Evolutionary conservation across 2,888 invertebrate genomes (phyloP), one percentile per base, ranked within the genome.

Genomic region (Pteria penguin): DNA sequence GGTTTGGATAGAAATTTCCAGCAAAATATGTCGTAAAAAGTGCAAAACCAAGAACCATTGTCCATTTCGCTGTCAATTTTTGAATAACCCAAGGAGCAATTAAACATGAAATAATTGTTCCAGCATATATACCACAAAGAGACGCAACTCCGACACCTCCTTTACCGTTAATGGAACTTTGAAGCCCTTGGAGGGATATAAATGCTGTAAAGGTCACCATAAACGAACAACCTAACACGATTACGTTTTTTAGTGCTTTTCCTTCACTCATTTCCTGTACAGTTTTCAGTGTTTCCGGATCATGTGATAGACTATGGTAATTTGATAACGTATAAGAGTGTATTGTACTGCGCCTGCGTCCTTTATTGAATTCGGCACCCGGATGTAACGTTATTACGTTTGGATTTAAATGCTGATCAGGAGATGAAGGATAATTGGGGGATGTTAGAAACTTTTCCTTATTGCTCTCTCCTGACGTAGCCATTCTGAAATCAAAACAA

Each of bases 151-250:
- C 90, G 4, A 88, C 78, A 1, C 89, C 90, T 2, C 84, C 84
- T 58, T 86, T 82, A 0, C 87, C 83, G 80, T 90, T 86, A 68
- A 90, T 81, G 27, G 88, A 86, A 79, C 90, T 90, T 77, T 90
- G 90, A 5, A 91, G 76, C 54, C 89, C 88, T 70, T 90, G 87
- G 4, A 90, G 79, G 0, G 90, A 90, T 4, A 90, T 86, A 78
- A 91, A 90, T 4, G 89, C 90, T 2, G 90, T 90, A 72, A 88
- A 88, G 26, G 89, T 86, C 31, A 91, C 87, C 89, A 90, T 90
- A 80, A 90, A 90, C 14, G 90, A 88, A 11, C 88, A 14, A 61
- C 89, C 87, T 27, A 90, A 82, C 4, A 89, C 89, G 11, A 89
- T 71, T 4, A 90, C 84, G 74, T 90, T 91, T 80, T 90, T 90